A percentile compares a stretch with the other conserved stretches of the same genome.
phyloP scores from a whole-genome alignment of 35 echinoderm and acorn worm species.

The Anneissia japonica region DNA sequence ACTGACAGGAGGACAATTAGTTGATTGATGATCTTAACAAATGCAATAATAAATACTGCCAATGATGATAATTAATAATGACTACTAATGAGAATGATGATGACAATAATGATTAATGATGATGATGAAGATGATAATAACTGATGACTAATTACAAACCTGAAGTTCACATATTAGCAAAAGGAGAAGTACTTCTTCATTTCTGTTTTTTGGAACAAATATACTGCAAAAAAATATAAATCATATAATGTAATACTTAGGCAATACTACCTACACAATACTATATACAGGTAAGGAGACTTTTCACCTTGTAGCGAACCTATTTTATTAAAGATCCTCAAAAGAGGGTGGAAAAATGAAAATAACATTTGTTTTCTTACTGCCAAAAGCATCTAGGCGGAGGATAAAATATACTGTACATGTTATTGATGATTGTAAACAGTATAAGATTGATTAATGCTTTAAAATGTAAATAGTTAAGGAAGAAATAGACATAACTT shows the following conservation, averaged over 20 bases:
- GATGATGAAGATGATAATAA: too few relatives aligned
- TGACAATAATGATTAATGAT: too few relatives aligned
- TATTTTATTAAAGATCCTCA: not conserved
- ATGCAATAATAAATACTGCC: too few relatives aligned
- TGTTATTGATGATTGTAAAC: too few relatives aligned
- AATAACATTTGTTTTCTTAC: not conserved
- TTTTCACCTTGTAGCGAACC: not conserved
- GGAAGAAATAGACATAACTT: too few relatives aligned
- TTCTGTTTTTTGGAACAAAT: conserved; percentile 86
- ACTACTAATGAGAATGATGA: too few relatives aligned
- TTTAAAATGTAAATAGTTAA: too few relatives aligned
- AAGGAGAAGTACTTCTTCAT: conserved; percentile 82
- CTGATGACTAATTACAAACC: conserved; percentile 42
- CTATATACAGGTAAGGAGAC: not conserved
- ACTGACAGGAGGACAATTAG: too few relatives aligned
- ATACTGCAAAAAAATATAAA: conserved; percentile 50
- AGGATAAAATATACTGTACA: not conserved
- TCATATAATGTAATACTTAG: not conserved
- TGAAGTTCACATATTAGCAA: conserved; percentile 83
- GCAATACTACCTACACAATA: not conserved
- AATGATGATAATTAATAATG: too few relatives aligned
- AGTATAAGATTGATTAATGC: too few relatives aligned
- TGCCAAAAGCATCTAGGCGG: not conserved
- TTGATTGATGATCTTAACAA: too few relatives aligned
- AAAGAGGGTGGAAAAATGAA: not conserved